Percentiles rank a stretch among this genome's conserved stretches.
phyloP scores from a whole-genome alignment of 2,888 invertebrate species.

The Cosmia pyralina region DNA sequence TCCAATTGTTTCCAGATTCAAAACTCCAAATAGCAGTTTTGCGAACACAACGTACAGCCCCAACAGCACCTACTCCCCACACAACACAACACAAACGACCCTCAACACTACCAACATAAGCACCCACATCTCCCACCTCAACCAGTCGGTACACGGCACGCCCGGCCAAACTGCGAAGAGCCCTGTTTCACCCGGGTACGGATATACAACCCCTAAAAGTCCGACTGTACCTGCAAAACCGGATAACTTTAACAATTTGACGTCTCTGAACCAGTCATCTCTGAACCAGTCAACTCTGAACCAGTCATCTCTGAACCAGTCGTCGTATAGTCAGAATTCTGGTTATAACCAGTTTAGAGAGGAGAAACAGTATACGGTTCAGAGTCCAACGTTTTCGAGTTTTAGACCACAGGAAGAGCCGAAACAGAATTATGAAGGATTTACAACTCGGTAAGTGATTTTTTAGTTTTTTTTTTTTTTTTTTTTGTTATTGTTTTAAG shows the following conservation, averaged over 20 bases:
- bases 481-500: not conserved
- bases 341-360: slow-evolving; percentile 68
- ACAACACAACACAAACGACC: slow-evolving; percentile 70
- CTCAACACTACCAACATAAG: slow-evolving; percentile 68
- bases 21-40: slow-evolving; percentile 84
- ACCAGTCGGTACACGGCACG: slow-evolving; percentile 78
- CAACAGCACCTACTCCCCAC: slow-evolving; percentile 82
- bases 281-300: slow-evolving; percentile 54
- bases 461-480: not conserved
- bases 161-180: slow-evolving; percentile 61
- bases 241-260: slow-evolving; percentile 28
- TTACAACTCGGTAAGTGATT: slow-evolving; percentile 91
- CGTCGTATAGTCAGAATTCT: slow-evolving; percentile 67
- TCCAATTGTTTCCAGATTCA: slow-evolving; percentile 65
- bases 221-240: slow-evolving; percentile 50
- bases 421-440: slow-evolving; percentile 91
- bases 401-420: slow-evolving; percentile 84
- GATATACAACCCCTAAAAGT: slow-evolving; percentile 57
- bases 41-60: slow-evolving; percentile 86
- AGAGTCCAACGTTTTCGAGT: slow-evolving; percentile 84
- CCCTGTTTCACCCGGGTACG: slow-evolving; percentile 60
- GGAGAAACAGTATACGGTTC: slow-evolving; percentile 79
- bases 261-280: slow-evolving; percentile 36
- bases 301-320: slow-evolving; percentile 58
- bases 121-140: slow-evolving; percentile 77